Base-by-base conservation (phyloP, 2,113 vertebrate species). In the Caloenas nicobarica region DNA sequence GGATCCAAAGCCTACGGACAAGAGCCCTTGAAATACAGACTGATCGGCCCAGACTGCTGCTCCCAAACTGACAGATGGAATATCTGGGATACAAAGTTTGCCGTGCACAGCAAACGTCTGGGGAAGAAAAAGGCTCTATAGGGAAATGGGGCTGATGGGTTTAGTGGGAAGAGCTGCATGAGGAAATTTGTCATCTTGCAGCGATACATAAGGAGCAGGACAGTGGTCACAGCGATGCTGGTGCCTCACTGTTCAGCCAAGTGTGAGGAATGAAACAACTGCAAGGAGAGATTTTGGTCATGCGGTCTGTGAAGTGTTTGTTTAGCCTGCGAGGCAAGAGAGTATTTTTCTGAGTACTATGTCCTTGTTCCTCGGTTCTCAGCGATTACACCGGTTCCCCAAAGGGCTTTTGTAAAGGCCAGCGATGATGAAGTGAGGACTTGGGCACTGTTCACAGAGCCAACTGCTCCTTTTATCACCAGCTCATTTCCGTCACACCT, bases 301-400 rank as follows among this genome's bases (percentile, higher is more conserved):
- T 0, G 6, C 3, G 48, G 44, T 13, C 7, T 7, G 46, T 89
- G 83, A 71, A 96, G 90, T 95, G 82, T 97, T 97, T 97, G 81
- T 28, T 97, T 13, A 96, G 91, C 60, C 53, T 80, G 65, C 51
- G 71, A 28, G 3, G 9, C 79, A 40, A 46, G 72, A 48, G 90
- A 48, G 31, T 36, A 9, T 62, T 85, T 91, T 66, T 64, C 74
- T 76, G 76, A 78, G 83, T 29, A 34, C 46, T 25, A 29, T 6
- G 71, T 85, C 92, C 91, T 95, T 73, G 81, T 88, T 51, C 77
- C 69, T 81, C 3, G 0, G 66, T 76, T 94, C 86, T 82, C 93
- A 93, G 65, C 2, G 40, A 25, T 78, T 50, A 36, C 17, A 24
- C 7, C 2, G 2, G 29, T 25, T 80, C 71, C 54, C 88, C 65